Conservation (phyloP, 2,888 invertebrate genomes). For the Drosophila tanythrix region DNA sequence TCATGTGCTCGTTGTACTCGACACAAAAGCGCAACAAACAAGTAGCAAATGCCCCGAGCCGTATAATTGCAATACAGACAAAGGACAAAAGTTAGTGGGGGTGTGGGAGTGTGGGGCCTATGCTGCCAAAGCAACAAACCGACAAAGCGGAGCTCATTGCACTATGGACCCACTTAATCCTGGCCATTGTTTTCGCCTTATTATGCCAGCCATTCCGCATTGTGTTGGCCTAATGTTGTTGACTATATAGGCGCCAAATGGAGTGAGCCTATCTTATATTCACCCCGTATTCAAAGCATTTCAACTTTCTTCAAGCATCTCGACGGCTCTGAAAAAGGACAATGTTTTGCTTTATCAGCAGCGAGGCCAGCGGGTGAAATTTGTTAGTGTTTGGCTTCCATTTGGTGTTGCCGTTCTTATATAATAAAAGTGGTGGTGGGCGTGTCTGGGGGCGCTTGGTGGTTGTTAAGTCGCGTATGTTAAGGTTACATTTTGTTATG, state of each 20-base stretch:
- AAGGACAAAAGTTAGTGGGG: slow-evolving; percentile 33
- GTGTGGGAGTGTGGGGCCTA: background rate
- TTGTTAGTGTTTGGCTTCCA: slow-evolving; percentile 49
- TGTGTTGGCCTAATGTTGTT: slow-evolving; percentile 68
- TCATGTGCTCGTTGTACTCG: slow-evolving; percentile 48
- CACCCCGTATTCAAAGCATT: slow-evolving; percentile 17
- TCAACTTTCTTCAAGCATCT: slow-evolving; percentile 22
- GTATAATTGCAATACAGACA: slow-evolving; percentile 52
- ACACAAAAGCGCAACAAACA: slow-evolving; percentile 79
- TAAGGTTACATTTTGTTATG: slow-evolving; percentile 72
- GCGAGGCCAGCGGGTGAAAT: slow-evolving; percentile 41
- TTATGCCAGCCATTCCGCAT: slow-evolving; percentile 61
- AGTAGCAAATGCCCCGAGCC: slow-evolving; percentile 55
- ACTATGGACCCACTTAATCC: slow-evolving; percentile 76
- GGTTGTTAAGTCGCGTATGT: slow-evolving; percentile 54
- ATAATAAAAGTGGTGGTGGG: slow-evolving; percentile 52
- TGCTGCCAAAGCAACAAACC: slow-evolving; percentile 12
- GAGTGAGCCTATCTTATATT: background rate
- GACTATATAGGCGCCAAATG: slow-evolving; percentile 48
- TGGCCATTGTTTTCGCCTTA: slow-evolving; percentile 70
- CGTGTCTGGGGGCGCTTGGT: slow-evolving; percentile 2
- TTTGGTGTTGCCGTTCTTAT: slow-evolving; percentile 37
- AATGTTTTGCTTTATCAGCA: slow-evolving; percentile 51
- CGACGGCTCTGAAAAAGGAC: slow-evolving; percentile 20
- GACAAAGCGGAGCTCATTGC: slow-evolving; percentile 51